phyloP scores from a whole-genome alignment of 1,140 invertebrate species.

The Musca vetustissima region DNA sequence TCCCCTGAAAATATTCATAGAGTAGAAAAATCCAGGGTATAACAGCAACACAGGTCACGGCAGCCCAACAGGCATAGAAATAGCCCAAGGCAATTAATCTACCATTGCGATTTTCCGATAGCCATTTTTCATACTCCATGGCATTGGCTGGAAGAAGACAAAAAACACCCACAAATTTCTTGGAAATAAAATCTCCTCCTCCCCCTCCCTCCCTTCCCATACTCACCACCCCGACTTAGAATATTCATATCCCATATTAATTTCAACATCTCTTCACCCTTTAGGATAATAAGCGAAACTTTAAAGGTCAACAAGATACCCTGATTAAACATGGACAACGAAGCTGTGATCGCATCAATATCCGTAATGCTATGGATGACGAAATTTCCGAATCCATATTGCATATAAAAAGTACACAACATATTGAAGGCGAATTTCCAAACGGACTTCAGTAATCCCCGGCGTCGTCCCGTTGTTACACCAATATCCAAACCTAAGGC shows the following conservation, averaged over 20 bases:
- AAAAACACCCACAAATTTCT: too few relatives aligned
- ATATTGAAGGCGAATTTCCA: background rate
- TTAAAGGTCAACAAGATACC: background rate
- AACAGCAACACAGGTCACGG: background rate
- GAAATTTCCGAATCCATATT: conserved; percentile 2
- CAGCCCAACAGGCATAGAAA: background rate
- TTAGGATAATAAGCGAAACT: background rate
- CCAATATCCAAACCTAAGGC: background rate
- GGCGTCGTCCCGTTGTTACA: too few relatives aligned
- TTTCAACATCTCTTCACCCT: background rate
- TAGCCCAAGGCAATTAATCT: background rate
- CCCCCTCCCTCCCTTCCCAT: background rate
- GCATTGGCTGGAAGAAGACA: background rate
- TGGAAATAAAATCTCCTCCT: too few relatives aligned
- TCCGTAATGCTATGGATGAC: background rate
- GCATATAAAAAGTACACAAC: background rate
- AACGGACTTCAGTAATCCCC: background rate
- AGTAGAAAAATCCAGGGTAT: background rate
- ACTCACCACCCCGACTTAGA: background rate
- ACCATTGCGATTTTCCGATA: background rate
- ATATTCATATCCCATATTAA: conserved; percentile 6
- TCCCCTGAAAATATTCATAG: background rate
- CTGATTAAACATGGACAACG: conserved; percentile 9
- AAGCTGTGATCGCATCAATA: background rate
- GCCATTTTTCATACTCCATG: conserved; percentile 2